Base-by-base conservation (phyloP, 35 echinoderm and acorn worm genomes). In the Strongylocentrotus purpuratus region DNA sequence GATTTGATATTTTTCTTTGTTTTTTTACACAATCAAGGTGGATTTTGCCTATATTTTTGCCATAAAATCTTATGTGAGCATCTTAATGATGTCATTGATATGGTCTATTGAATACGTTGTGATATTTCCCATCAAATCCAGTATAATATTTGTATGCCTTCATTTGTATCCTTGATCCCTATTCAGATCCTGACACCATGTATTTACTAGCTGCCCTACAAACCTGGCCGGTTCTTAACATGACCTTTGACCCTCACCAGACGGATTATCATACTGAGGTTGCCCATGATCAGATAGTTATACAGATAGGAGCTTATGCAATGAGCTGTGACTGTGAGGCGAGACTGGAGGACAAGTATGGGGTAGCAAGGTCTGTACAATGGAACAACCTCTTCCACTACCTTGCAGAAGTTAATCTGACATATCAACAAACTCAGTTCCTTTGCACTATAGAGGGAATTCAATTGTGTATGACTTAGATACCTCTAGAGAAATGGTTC, bases 261-360 rank as follows among this genome's bases (percentile, higher is more conserved):
- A 98, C 96, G 3, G 97, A 98, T 25, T 99, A 99, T 86, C 92
- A 99, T 45, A 88, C 94, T 48, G 96, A 92, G 35, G 98, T 99
- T 32, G 95, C 97, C 20, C 94, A 99, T 92, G 95, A 97, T 47
- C 28, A 96, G 7, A 33, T 94, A 4, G 92, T 97, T 4, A 94
- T 98, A 60, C 97, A 95, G 90, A 96, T 98, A 5, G 97, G 98
- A 97, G 98, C 96, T 20, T 95, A 96, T 89, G 97, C 97, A 22
- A 96, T 92, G 88, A 99, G 96, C 95, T 99, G 98, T 90, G 96
- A 97, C 71, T 96, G 98, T 97, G 98, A 98, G 55, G 98, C 97
- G 0, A 99, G 97, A 85, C 25, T 97, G 18, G 96, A 97, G 61
- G 97, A 97, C 89, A 98, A 97, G 92, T 95, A 95, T 95, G 98